phyloP scores from a whole-genome alignment of 2,113 vertebrate species.

The Rhodinocichla rosea region DNA sequence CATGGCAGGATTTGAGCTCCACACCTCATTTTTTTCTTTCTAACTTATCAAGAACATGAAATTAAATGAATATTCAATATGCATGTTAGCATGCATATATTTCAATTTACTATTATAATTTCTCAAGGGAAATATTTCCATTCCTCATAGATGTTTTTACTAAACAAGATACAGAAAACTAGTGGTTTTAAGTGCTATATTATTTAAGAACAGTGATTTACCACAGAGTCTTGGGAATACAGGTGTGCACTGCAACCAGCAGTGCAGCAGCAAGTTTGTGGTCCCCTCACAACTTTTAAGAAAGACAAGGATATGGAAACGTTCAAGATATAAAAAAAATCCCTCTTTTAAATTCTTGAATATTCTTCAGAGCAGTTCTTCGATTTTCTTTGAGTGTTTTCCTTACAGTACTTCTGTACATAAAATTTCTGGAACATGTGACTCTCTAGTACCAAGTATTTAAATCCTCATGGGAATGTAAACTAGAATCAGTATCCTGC shows the following conservation, averaged over 20 bases:
- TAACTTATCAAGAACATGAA: not conserved
- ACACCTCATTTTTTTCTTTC: not conserved
- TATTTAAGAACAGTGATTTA: not conserved
- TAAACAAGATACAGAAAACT: not conserved
- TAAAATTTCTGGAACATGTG: not conserved
- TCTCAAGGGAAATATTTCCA: not conserved
- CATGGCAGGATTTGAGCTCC: not conserved
- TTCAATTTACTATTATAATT: not conserved
- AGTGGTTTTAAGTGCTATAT: not conserved
- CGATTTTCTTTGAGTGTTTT: not conserved
- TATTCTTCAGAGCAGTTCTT: not conserved
- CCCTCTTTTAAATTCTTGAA: not conserved
- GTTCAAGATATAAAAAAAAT: not conserved
- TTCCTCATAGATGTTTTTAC: not conserved
- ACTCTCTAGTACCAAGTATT: not conserved
- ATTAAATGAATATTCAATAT: not conserved
- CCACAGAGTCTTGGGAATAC: not conserved
- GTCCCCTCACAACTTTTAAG: not conserved
- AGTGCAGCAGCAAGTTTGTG: not conserved
- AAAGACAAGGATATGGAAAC: not conserved
- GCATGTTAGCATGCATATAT: not conserved
- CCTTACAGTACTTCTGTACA: not conserved
- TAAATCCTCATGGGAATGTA: not conserved
- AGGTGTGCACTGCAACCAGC: not conserved
- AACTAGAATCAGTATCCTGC: not conserved